Evolutionary conservation across 2,888 invertebrate genomes (phyloP).

Genomic region (Geophilus truncorum): DNA sequence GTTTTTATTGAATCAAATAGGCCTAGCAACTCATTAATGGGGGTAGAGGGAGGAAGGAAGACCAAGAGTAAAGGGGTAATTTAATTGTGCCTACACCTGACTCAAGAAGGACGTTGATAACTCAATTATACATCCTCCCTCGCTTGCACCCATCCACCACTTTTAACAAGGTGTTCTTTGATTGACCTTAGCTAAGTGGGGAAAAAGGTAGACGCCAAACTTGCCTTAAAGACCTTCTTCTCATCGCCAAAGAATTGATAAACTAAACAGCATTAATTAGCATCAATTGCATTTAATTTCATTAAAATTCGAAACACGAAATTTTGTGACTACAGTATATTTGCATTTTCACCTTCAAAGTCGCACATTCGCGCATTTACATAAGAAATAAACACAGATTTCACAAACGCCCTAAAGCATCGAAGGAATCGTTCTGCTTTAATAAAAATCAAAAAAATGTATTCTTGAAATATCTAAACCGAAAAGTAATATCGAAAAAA

Average conservation of each 20-base stretch:
- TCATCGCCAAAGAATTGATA: neutral
- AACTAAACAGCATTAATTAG: neutral
- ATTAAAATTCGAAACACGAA: too few relatives aligned
- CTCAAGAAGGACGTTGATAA: neutral
- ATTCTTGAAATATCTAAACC: neutral
- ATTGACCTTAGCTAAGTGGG: neutral
- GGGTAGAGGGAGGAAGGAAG: neutral
- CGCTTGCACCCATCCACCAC: neutral
- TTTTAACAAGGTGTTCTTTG: constrained; percentile 17
- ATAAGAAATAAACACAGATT: too few relatives aligned
- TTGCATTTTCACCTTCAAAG: too few relatives aligned
- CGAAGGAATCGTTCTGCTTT: too few relatives aligned
- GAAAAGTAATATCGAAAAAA: neutral
- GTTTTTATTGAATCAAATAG: constrained; percentile 27
- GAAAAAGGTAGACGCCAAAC: neutral
- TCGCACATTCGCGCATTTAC: too few relatives aligned
- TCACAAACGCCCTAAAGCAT: too few relatives aligned
- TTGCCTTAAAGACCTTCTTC: neutral
- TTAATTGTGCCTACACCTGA: constrained; percentile 11
- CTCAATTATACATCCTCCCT: neutral
- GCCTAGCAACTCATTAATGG: constrained; percentile 27
- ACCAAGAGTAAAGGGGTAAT: constrained; percentile 24
- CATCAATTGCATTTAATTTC: neutral
- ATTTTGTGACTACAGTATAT: too few relatives aligned
- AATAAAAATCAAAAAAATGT: neutral